Conservation (phyloP, 2,888 invertebrate genomes). For the Acanthoscelides obtectus region DNA sequence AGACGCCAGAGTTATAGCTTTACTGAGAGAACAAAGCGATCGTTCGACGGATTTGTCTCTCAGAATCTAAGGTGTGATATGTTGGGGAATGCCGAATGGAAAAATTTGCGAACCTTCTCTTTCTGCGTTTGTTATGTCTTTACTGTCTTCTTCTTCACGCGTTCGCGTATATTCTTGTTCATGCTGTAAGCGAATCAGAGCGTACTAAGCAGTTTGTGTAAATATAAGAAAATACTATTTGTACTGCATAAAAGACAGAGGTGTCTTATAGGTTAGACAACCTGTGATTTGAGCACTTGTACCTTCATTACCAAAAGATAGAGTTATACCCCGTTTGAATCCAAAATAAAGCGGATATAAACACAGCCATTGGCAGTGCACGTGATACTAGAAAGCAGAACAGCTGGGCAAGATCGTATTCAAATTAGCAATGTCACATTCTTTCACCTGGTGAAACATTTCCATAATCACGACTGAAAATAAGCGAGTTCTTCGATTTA, state of each 20-base stretch:
- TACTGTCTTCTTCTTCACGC: neutral
- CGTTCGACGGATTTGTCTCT: neutral
- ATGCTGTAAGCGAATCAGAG: neutral
- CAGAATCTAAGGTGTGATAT: neutral
- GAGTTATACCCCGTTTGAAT: too few species aligned
- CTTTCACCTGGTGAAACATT: too few species aligned
- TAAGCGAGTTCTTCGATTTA: too few species aligned
- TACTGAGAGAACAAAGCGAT: neutral
- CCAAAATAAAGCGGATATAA: too few species aligned
- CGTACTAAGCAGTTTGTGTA: neutral
- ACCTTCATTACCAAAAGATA: too few species aligned
- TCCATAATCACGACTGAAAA: too few species aligned
- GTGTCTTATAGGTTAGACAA: too few species aligned
- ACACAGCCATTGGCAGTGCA: too few species aligned
- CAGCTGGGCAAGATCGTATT: too few species aligned
- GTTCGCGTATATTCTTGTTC: neutral
- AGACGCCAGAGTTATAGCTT: neutral
- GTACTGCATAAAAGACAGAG: neutral
- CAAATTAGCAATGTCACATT: too few species aligned
- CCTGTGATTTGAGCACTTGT: too few species aligned
- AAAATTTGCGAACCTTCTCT: neutral
- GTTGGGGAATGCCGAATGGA: neutral
- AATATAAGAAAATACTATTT: neutral
- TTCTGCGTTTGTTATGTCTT: neutral
- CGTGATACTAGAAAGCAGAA: too few species aligned